Evolutionary conservation across 2,113 vertebrate genomes (phyloP).

Genomic region (Ornithorhynchus anatinus): DNA sequence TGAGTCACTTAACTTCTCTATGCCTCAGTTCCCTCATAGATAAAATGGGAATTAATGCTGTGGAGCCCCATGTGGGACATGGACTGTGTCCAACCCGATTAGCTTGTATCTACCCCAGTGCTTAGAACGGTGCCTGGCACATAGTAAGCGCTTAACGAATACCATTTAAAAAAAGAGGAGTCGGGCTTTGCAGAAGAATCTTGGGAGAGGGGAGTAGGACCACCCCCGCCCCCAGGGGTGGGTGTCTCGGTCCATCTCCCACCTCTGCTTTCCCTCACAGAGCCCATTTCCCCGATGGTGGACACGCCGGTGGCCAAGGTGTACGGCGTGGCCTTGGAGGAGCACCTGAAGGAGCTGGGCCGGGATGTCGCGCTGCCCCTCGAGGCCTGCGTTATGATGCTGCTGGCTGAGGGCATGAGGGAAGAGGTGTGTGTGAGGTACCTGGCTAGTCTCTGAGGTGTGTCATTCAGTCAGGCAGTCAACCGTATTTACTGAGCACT

Average conservation of each 20-base stretch:
- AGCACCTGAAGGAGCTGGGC: slow-evolving; percentile 76
- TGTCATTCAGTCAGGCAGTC: neutral
- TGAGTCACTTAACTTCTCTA: too few species aligned
- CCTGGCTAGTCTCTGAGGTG: neutral
- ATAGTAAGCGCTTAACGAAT: too few species aligned
- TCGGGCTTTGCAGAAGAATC: neutral
- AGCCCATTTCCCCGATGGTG: slow-evolving; percentile 37
- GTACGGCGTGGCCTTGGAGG: slow-evolving; percentile 82
- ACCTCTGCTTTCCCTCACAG: slow-evolving; percentile 40
- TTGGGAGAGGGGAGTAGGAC: neutral
- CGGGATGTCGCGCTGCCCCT: slow-evolving; percentile 89
- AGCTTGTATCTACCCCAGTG: too few species aligned
- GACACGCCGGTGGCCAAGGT: slow-evolving; percentile 67
- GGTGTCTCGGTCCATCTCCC: neutral
- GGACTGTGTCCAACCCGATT: too few species aligned
- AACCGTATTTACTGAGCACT: too few species aligned
- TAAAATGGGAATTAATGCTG: too few species aligned
- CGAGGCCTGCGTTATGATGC: slow-evolving; percentile 90
- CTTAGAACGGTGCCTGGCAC: slow-evolving; percentile 29
- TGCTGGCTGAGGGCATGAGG: slow-evolving; percentile 83
- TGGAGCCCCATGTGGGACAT: too few species aligned
- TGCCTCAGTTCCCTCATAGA: too few species aligned
- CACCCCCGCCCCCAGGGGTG: neutral
- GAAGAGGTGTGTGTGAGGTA: slow-evolving; percentile 81
- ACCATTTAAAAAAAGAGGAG: too few species aligned